Evolutionary conservation across 2,888 invertebrate genomes (phyloP), one percentile per base, ranked within the genome.

Genomic region (Aphelenchoides bicaudatus): DNA sequence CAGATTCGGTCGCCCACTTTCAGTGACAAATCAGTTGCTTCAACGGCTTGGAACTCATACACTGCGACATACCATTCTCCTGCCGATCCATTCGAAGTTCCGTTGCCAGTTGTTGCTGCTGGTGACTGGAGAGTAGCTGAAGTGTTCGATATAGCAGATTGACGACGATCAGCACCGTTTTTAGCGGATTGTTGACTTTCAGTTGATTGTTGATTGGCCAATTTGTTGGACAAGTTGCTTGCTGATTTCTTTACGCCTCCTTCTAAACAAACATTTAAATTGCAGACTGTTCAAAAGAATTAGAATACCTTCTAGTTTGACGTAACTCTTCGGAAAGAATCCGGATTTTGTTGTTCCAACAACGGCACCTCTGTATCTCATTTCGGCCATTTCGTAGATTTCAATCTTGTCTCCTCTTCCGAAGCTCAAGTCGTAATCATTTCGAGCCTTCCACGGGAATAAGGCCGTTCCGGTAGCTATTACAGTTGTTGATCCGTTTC

Each of bases 11-110:
- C 94, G 0, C 92, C 86, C 65, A 84, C 84, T 31, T 57, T 58
- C 43, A 76, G 58, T 4, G 73, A 58, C 60, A 98, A 83, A 83
- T 98, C 98, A 0, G 92, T 93, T 0, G 87, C 84, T 81, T 96
- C 96, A 4, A 85, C 82, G 0, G 92, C 91, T 56, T 87, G 86
- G 81, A 93, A 94, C 1, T 90, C 88, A 81, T 91, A 94, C 55
- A 90, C 85, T 25, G 92, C 88, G 61, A 90, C 86, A 80, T 89
- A 91, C 67, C 69, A 65, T 21, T 71, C 67, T 21, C 67, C 73
- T 5, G 16, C 27, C 10, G 29, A 13, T 38, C 16, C 34, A 16
- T 34, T n/a, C n/a, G n/a, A n/a, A n/a, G n/a, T 13, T 34, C 34
- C 34, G 16, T 13, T 16, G 16, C 34, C 25, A 27, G 30, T 39